A percentile compares a stretch with the other conserved stretches of the same genome.
phyloP scores from a whole-genome alignment of 2,113 vertebrate species.

The Chiloscyllium plagiosum region DNA sequence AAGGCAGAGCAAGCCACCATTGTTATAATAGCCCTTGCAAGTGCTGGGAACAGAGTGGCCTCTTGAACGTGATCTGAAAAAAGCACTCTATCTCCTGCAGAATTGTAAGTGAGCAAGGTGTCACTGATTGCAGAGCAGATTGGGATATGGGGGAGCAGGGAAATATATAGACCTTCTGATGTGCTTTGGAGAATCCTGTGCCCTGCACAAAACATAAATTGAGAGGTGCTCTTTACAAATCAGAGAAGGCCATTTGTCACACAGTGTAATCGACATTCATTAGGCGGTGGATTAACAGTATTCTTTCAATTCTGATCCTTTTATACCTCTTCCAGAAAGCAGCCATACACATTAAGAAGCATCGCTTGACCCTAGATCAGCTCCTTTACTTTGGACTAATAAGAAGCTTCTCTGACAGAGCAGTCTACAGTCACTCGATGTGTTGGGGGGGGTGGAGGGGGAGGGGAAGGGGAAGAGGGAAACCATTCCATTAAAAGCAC shows the following conservation, averaged over 20 bases:
- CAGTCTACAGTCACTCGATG: not conserved
- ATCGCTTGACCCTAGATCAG: not conserved
- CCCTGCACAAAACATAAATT: not conserved
- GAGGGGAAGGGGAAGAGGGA: not conserved
- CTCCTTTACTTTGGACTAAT: not conserved
- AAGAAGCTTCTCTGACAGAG: not conserved
- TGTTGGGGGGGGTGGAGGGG: not conserved
- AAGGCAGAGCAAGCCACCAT: too few species aligned
- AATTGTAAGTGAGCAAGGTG: not conserved
- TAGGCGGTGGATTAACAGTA: not conserved
- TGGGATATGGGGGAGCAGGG: not conserved
- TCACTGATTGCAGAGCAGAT: not conserved
- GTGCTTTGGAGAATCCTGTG: not conserved
- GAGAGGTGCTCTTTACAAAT: slow-evolving; percentile 56
- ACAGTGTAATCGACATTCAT: slow-evolving; percentile 9
- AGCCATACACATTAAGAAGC: not conserved
- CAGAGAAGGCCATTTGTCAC: slow-evolving; percentile 31
- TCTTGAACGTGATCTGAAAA: not conserved
- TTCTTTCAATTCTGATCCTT: not conserved
- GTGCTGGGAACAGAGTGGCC: not conserved
- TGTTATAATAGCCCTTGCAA: not conserved
- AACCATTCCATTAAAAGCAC: too few species aligned
- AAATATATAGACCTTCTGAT: not conserved
- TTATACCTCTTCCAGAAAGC: not conserved
- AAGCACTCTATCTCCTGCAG: not conserved